Percentiles rank a stretch among this genome's conserved stretches.
Conservation (phyloP, 2,888 invertebrate species). For the Epinotia bilunana region DNA sequence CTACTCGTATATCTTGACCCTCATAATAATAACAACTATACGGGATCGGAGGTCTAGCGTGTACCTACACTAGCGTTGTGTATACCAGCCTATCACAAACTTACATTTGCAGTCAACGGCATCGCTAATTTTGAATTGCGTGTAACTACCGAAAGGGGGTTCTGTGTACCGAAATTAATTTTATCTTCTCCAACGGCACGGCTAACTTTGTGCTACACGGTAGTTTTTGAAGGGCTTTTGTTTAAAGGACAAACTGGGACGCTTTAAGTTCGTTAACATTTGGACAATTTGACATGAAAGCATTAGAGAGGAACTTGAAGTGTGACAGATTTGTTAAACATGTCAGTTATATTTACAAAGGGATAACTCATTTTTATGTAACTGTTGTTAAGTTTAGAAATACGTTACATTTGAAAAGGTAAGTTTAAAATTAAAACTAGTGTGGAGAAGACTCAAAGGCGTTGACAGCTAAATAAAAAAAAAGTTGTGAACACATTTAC, state of each 20-base stretch:
- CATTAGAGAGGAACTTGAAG: slow-evolving; percentile 10
- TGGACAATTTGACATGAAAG: slow-evolving; percentile 18
- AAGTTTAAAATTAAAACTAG: not conserved
- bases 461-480: not conserved
- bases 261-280: slow-evolving; percentile 23
- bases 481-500: not conserved
- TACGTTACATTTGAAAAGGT: not conserved
- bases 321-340: slow-evolving; percentile 31
- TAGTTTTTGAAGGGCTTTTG: slow-evolving; percentile 25
- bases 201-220: not conserved
- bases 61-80: not conserved
- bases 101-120: not conserved
- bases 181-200: no score
- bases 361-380: not conserved
- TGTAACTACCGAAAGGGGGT: no score
- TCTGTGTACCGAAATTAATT: not conserved
- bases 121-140: not conserved
- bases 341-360: slow-evolving; percentile 1
- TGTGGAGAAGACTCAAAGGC: not conserved
- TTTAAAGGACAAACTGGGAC: slow-evolving; percentile 23
- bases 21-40: not conserved
- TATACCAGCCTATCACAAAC: not conserved
- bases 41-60: not conserved
- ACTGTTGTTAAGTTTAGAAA: slow-evolving; percentile 3
- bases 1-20: not conserved